Conservation (phyloP, 1,140 invertebrate genomes). For the Aphelenchoides avenae region DNA sequence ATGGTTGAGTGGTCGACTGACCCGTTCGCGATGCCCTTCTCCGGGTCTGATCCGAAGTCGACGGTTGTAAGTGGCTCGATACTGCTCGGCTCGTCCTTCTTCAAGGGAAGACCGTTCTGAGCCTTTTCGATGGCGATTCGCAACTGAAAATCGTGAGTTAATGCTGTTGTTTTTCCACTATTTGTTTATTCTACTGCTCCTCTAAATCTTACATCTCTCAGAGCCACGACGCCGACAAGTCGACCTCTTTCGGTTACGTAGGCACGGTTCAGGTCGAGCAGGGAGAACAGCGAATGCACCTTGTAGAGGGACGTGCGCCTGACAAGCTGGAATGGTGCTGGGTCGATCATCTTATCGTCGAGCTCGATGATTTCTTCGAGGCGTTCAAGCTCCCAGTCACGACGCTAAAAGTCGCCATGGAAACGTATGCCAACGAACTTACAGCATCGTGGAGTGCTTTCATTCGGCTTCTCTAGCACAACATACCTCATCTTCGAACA, state of each 20-base stretch:
- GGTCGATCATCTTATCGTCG: slow-evolving; percentile 82
- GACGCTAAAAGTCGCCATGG: slow-evolving; percentile 45
- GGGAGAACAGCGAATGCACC: slow-evolving; percentile 93
- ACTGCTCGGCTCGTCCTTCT: slow-evolving; percentile 3
- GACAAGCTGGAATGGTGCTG: slow-evolving; percentile 95
- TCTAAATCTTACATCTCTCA: slow-evolving; percentile 80
- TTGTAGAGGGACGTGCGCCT: slow-evolving; percentile 87
- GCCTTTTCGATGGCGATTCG: slow-evolving; percentile 47
- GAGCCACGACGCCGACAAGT: slow-evolving; percentile 87
- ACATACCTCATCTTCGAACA: slow-evolving; percentile 46
- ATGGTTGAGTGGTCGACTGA: not conserved
- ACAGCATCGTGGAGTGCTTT: no score
- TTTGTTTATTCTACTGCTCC: not conserved
- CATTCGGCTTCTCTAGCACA: not conserved
- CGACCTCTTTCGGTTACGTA: slow-evolving; percentile 95
- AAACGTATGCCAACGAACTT: slow-evolving; percentile 3
- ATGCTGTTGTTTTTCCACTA: not conserved
- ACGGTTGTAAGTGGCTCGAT: not conserved
- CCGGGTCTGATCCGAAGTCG: slow-evolving; percentile 6
- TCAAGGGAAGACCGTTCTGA: slow-evolving; percentile 32
- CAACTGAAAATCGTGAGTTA: slow-evolving; percentile 26
- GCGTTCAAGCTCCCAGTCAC: slow-evolving; percentile 56
- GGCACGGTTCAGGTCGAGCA: slow-evolving; percentile 89
- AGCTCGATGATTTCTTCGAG: slow-evolving; percentile 76
- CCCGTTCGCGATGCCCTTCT: not conserved